phyloP scores from a whole-genome alignment of 2,888 invertebrate species.

The Adelognathus sp. region DNA sequence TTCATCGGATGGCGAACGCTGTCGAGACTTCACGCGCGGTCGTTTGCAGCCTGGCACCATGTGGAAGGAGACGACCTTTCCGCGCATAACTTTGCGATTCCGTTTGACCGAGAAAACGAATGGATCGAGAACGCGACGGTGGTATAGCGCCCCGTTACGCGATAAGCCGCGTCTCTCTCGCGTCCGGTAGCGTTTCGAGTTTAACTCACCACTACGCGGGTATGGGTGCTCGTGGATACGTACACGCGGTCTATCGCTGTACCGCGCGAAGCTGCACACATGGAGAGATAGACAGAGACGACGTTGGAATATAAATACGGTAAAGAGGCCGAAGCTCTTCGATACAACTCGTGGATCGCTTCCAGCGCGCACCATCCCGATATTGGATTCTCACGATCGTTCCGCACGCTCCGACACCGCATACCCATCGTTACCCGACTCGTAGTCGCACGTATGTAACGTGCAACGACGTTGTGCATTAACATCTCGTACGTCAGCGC shows the following conservation, averaged over 20 bases:
- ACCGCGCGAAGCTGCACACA: conserved; percentile 11
- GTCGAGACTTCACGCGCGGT: conserved; percentile 15
- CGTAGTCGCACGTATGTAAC: conserved; percentile 3
- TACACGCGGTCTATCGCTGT: conserved; percentile 26
- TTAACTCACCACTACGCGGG: no score
- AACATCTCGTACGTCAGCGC: conserved; percentile 42
- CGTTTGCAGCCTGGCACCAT: conserved; percentile 21
- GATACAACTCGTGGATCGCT: conserved; percentile 48
- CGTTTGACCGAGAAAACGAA: conserved; percentile 79
- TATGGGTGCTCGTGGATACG: conserved; percentile 36
- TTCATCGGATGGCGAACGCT: background rate
- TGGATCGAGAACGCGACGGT: conserved; percentile 73
- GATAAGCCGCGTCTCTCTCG: conserved; percentile 76
- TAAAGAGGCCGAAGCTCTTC: conserved; percentile 50
- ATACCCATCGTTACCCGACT: conserved; percentile 14
- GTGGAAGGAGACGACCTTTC: conserved; percentile 38
- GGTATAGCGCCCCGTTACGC: conserved; percentile 75
- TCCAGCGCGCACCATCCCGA: conserved; percentile 47
- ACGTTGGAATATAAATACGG: conserved; percentile 58
- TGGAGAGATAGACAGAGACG: conserved; percentile 43
- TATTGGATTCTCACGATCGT: conserved; percentile 61
- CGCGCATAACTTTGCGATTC: conserved; percentile 76
- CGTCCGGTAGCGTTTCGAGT: conserved; percentile 76
- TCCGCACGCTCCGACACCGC: background rate
- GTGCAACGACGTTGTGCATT: conserved; percentile 40